These are phyloP conservation scores for Sturnus vulgaris DNA, from an alignment of 2,113 vertebrate species.

Conservation along the genomic window DNA sequence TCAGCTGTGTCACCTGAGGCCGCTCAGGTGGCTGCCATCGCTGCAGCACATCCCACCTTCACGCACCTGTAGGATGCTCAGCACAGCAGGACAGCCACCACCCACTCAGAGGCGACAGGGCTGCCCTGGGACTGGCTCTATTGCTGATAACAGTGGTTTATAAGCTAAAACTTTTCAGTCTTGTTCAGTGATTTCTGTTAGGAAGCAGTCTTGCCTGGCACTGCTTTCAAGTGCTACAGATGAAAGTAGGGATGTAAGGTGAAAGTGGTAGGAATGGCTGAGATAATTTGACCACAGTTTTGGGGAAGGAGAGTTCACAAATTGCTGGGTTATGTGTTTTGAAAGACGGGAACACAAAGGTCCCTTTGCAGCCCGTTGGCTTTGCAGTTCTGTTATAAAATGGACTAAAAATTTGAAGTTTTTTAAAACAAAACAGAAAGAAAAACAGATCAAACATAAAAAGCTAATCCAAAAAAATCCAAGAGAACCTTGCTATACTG, in stretches of 20 bases:
- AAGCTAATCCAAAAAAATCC: not conserved
- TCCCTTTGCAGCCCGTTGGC: not conserved
- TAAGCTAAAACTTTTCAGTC: not conserved
- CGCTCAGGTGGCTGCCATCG: accelerated
- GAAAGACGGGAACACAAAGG: not conserved
- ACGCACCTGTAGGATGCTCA: not conserved
- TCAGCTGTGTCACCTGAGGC: not conserved
- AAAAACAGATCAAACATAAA: not conserved
- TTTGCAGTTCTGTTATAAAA: not conserved
- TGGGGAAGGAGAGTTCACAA: not conserved
- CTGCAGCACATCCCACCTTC: not conserved
- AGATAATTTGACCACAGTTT: not conserved
- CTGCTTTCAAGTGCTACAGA: not conserved
- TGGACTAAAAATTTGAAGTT: not conserved
- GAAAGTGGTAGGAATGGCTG: no score
- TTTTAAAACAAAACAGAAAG: not conserved
- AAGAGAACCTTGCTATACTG: not conserved
- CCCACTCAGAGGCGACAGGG: not conserved
- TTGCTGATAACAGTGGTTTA: not conserved
- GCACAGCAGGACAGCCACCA: not conserved
- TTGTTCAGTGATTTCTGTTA: not conserved
- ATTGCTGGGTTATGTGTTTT: not conserved
- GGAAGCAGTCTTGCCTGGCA: not conserved
- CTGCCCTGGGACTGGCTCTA: not conserved
- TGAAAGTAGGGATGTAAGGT: no score